These are phyloP conservation scores for Platynereis dumerilii DNA, from an alignment of 2,888 invertebrate genomes.

Conservation along the genomic window DNA sequence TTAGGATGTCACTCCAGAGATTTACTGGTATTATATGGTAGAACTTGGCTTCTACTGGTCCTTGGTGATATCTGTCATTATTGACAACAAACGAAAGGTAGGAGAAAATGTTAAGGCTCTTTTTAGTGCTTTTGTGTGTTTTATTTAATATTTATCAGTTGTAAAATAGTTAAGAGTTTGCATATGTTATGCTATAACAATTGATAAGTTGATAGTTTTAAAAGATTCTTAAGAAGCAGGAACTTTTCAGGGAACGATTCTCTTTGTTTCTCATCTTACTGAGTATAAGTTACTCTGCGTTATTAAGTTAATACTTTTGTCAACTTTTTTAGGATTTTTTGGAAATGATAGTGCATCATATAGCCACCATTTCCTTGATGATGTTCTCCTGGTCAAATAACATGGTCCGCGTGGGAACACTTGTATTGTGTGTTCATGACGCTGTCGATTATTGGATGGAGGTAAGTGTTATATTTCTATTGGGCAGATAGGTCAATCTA, in stretches of 20 bases:
- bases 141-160: too few species aligned
- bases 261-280: too few species aligned
- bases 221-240: too few species aligned
- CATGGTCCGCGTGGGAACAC: conserved; percentile 84
- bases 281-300: too few species aligned
- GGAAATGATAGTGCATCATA: conserved; percentile 98
- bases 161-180: too few species aligned
- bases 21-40: conserved; percentile 98
- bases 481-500: too few species aligned
- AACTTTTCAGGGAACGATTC: too few species aligned
- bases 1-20: conserved; percentile 78
- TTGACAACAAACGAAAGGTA: conserved; percentile 81
- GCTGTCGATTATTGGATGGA: conserved; percentile 65
- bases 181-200: too few species aligned
- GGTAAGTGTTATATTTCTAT: conserved; percentile 52
- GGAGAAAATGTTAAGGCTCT: conserved; percentile 10
- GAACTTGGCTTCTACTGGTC: conserved; percentile 96
- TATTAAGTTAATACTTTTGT: too few species aligned
- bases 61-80: conserved; percentile 86
- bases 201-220: too few species aligned
- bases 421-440: conserved; percentile 72
- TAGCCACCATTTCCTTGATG: conserved; percentile 88
- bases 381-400: conserved; percentile 95
- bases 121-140: neutral
- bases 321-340: conserved; percentile 74